Evolutionary conservation across 2,113 vertebrate species (phyloP).

Genomic region (Petromus typicus): DNA sequence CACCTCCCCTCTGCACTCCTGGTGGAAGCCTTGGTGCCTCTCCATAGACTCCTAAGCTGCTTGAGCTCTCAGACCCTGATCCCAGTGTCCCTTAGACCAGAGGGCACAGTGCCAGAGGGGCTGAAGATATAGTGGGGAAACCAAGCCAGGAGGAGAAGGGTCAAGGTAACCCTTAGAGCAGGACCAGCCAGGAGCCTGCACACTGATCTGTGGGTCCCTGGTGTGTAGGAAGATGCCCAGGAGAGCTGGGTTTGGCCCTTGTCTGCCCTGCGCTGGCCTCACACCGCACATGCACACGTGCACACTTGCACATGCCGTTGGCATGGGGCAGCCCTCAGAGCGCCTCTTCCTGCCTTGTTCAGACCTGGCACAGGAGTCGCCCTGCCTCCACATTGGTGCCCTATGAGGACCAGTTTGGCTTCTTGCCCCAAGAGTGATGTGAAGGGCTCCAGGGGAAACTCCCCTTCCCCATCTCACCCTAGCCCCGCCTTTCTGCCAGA

Average conservation of each 20-base stretch:
- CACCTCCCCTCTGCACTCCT: background rate
- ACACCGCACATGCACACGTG: too few relatives aligned
- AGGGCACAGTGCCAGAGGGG: too few relatives aligned
- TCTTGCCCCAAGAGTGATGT: background rate
- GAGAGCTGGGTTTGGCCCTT: background rate
- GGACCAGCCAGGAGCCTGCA: background rate
- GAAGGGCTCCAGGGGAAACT: background rate
- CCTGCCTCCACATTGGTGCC: background rate
- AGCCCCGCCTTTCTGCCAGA: background rate
- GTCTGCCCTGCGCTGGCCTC: background rate
- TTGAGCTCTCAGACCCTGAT: background rate
- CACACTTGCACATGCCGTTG: too few relatives aligned
- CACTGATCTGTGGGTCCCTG: background rate
- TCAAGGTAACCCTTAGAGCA: background rate
- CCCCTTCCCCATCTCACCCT: background rate
- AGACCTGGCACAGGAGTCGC: conserved; percentile 41
- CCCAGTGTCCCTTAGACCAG: background rate
- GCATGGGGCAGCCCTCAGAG: background rate
- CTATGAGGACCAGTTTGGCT: background rate
- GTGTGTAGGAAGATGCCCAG: background rate
- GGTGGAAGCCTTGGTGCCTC: background rate
- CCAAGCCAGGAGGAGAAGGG: background rate
- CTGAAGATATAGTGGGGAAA: background rate
- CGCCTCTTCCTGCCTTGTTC: background rate
- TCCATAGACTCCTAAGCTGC: background rate